Conservation (phyloP, 2,113 vertebrate species). For the Phainopepla nitens region DNA sequence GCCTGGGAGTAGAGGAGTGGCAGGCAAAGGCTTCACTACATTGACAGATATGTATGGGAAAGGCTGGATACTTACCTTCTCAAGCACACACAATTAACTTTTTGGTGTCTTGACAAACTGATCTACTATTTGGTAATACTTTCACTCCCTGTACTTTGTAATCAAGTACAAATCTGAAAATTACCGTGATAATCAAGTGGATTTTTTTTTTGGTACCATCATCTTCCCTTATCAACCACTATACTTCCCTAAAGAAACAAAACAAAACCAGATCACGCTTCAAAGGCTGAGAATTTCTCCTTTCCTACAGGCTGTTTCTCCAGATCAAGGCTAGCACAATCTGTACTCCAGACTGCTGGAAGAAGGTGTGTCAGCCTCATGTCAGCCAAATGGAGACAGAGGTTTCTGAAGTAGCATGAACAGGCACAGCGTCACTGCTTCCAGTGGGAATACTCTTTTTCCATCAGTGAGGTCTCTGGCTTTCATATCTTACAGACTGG, state of each 20-base stretch:
- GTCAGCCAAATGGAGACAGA: neutral
- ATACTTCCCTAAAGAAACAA: neutral
- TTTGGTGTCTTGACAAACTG: neutral
- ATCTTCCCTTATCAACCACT: neutral
- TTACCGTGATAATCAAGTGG: neutral
- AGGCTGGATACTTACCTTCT: neutral
- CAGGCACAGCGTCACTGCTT: neutral
- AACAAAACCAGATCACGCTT: neutral
- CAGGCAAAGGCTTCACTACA: neutral
- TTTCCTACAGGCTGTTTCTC: neutral
- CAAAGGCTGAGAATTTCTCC: neutral
- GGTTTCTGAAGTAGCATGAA: neutral
- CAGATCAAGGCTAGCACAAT: neutral
- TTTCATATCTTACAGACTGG: neutral
- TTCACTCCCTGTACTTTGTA: neutral
- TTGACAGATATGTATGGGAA: conserved; percentile 36
- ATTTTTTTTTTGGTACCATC: neutral
- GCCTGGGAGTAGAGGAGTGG: conserved; percentile 23
- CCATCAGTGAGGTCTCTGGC: neutral
- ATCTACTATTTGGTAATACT: neutral
- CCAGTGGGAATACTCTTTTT: neutral
- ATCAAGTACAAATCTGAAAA: neutral
- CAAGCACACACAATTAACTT: neutral
- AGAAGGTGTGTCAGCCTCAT: neutral
- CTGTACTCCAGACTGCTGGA: neutral